phyloP scores from a whole-genome alignment of 2,888 invertebrate species.

The Eurytoma californica region DNA sequence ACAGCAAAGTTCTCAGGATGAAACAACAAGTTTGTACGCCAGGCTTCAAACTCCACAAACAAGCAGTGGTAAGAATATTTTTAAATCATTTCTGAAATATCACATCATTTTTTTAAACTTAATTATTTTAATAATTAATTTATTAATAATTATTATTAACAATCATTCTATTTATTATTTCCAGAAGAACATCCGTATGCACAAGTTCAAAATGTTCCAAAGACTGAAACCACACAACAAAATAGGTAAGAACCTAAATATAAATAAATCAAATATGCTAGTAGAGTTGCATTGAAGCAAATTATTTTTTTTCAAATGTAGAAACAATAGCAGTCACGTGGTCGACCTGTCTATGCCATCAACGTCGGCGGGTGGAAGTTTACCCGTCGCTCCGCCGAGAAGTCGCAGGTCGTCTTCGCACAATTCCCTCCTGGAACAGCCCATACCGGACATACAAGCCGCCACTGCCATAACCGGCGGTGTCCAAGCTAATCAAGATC shows the following conservation, averaged over 20 bases:
- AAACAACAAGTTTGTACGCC: constrained; percentile 80
- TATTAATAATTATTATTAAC: constrained; percentile 6
- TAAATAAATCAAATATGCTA: background rate
- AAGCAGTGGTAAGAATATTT: constrained; percentile 77
- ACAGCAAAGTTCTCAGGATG: constrained; percentile 80
- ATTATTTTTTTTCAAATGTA: constrained; percentile 51
- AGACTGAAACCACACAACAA: constrained; percentile 66
- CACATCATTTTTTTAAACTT: constrained; percentile 15
- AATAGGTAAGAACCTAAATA: constrained; percentile 62
- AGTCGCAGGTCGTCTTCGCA: constrained; percentile 76
- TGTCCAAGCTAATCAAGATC: constrained; percentile 89
- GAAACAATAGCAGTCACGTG: constrained; percentile 64
- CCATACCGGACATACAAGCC: constrained; percentile 83
- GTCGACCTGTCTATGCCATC: constrained; percentile 65
- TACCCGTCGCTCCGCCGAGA: constrained; percentile 76
- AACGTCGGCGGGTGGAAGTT: constrained; percentile 63
- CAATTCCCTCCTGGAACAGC: constrained; percentile 71
- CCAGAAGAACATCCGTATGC: constrained; percentile 83
- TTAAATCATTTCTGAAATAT: constrained; percentile 15
- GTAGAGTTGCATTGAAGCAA: no score
- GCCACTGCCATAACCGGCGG: constrained; percentile 91
- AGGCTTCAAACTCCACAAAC: constrained; percentile 81
- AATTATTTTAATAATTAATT: constrained; percentile 23
- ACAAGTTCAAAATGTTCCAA: constrained; percentile 79
- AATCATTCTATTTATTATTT: constrained; percentile 47